Percentiles rank a stretch among this genome's conserved stretches.
Conservation (phyloP, 2,888 invertebrate species). For the Idaea dimidiata region DNA sequence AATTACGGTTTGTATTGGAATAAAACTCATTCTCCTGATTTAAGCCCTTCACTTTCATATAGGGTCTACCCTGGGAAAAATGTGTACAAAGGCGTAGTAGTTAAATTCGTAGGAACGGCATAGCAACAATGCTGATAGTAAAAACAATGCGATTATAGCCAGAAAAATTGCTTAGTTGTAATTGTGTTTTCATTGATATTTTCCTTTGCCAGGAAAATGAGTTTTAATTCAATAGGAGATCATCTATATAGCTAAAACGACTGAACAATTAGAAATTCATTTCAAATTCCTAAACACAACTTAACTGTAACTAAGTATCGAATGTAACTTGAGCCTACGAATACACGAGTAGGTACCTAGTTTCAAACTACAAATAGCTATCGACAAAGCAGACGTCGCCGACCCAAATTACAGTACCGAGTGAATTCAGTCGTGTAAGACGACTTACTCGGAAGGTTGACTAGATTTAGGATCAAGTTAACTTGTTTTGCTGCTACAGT, state of each 20-base stretch:
- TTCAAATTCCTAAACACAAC: neutral
- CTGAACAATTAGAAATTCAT: neutral
- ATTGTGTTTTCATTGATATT: no score
- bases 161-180: no score
- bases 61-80: no score
- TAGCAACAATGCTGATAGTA: no score
- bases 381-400: neutral
- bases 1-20: no score
- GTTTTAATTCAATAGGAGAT: neutral
- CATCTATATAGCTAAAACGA: neutral
- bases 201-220: no score
- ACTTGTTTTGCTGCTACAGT: neutral
- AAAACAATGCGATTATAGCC: no score
- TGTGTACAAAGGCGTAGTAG: no score
- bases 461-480: neutral
- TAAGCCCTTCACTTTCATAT: no score
- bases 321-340: neutral
- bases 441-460: neutral
- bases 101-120: no score
- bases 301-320: neutral
- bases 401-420: neutral
- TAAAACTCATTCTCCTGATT: no score
- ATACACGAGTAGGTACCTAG: neutral
- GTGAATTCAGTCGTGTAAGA: neutral
- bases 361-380: neutral